Percentiles rank a stretch among this genome's conserved stretches.
Evolutionary conservation across 2,113 vertebrate genomes (phyloP).

Genomic region (Pampusana beccarii): DNA sequence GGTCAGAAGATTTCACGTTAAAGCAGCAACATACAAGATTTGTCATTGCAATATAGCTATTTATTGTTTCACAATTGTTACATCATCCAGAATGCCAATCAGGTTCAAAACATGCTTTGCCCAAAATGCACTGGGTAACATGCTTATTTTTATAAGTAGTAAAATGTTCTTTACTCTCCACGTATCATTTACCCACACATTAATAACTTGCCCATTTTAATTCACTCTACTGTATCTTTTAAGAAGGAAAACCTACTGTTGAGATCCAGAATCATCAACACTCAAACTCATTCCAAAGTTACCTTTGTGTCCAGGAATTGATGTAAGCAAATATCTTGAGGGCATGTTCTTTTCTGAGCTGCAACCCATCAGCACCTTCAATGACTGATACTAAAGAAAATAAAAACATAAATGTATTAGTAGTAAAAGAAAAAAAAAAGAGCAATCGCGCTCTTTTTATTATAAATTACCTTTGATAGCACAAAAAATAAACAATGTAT

Average conservation of each 20-base stretch:
- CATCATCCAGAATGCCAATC: neutral
- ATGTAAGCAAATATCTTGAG: slow-evolving; percentile 98
- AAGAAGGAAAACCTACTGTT: neutral
- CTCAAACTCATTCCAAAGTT: slow-evolving; percentile 33
- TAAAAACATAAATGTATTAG: neutral
- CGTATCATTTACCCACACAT: neutral
- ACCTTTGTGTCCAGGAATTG: slow-evolving; percentile 99
- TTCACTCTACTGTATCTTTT: neutral
- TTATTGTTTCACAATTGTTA: neutral
- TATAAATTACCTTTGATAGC: neutral
- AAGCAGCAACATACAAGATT: neutral
- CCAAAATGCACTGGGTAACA: neutral
- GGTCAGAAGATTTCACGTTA: neutral
- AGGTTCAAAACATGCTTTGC: neutral
- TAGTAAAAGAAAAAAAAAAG: neutral
- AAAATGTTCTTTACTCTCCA: neutral
- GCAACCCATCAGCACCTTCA: slow-evolving; percentile 93
- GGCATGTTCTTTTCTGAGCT: slow-evolving; percentile 98
- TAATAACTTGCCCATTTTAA: neutral
- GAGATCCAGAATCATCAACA: neutral
- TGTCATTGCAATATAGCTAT: neutral
- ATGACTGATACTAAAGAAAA: slow-evolving; percentile 91
- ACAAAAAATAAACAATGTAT: neutral
- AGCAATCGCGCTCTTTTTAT: neutral
- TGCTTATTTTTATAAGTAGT: neutral